phyloP scores from a whole-genome alignment of 2,888 invertebrate genomes.

The Mythimna loreyi region DNA sequence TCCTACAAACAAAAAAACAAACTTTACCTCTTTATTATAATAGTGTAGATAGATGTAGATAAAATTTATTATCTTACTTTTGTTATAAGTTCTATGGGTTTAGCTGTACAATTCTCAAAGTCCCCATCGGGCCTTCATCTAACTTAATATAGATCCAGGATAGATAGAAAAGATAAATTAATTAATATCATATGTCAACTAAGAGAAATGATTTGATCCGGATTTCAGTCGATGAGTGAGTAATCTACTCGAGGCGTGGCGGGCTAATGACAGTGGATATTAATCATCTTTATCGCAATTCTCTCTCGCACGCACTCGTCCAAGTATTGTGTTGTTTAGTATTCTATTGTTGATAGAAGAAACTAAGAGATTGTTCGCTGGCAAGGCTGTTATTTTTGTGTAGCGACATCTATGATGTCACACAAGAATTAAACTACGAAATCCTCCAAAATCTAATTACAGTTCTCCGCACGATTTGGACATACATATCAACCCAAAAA shows the following conservation, averaged over 20 bases:
- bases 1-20: too few relatives aligned
- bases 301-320: constrained; percentile 21
- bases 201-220: constrained; percentile 40
- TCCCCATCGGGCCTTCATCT: not conserved
- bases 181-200: constrained; percentile 32
- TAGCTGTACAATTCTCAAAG: not conserved
- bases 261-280: constrained; percentile 39
- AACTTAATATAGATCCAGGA: not conserved
- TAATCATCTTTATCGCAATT: constrained; percentile 42
- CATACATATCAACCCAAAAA: too few relatives aligned
- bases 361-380: not conserved
- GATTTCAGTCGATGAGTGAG: constrained; percentile 42
- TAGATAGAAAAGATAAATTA: constrained; percentile 16
- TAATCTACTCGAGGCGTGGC: constrained; percentile 15
- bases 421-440: too few relatives aligned
- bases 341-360: constrained; percentile 1
- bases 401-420: too few relatives aligned
- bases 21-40: too few relatives aligned
- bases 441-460: too few relatives aligned
- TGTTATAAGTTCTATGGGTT: not conserved
- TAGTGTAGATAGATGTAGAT: too few relatives aligned
- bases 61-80: too few relatives aligned
- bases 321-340: not conserved
- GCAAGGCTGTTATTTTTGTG: not conserved
- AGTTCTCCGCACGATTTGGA: too few relatives aligned